Base-by-base conservation (phyloP, 2,797 vertebrate genomes). In the Sylvia borin region DNA sequence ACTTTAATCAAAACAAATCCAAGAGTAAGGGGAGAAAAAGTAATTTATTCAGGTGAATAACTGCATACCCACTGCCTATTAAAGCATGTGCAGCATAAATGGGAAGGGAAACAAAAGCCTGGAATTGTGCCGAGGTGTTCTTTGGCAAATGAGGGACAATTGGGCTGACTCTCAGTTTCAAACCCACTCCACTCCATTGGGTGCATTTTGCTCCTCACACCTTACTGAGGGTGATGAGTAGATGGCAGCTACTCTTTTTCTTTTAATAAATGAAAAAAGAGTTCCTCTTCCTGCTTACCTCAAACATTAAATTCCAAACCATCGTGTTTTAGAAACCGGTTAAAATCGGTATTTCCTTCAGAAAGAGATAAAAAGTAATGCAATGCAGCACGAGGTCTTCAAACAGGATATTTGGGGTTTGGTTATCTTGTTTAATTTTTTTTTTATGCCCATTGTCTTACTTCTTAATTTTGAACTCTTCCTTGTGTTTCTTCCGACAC, bases 21-120 rank as follows among this genome's bases (percentile, higher is more conserved):
- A 83, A 54, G 62, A 85, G 21, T 31, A 72, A 85, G 19, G 42
- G 22, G 26, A 6, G 38, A 68, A 62, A 38, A 48, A 6, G 11
- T 26, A 29, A 18, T 40, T 20, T 48, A 58, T 71, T 91, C 61
- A 72, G 72, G 85, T 91, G 76, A 89, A 43, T 86, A 72, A 50
- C 66, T 78, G 40, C 27, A 16, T 85, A 11, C 16, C 27, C 40
- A 34, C 29, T 85, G 57, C 75, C 58, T 93, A 0, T 48, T 81
- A 68, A 68, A 83, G 65, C 31, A 34, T 16, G 60, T 5, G 29
- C 79, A 55, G 58, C 43, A 38, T 65, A 32, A 81, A 54, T 48
- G 65, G 45, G 31, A 80, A 90, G 54, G 47, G 51, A 72, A 62
- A 61, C 85, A 95, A 92, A 94, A 90, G 75, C 57, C 54, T 96